phyloP scores from a whole-genome alignment of 1,140 invertebrate genomes.

The Drosophila azteca region DNA sequence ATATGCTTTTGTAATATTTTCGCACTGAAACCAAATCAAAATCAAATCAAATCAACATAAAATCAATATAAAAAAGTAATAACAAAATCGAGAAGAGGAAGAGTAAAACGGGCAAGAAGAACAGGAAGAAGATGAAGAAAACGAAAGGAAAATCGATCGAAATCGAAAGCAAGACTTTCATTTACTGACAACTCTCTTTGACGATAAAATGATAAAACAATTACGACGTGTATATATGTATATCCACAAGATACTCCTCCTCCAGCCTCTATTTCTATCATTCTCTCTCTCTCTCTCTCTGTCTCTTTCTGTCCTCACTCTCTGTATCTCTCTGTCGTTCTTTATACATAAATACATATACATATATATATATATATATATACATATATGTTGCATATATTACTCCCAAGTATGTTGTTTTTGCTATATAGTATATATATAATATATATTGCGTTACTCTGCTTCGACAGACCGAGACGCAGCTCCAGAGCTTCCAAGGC shows the following conservation, averaged over 20 bases:
- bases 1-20: constrained; percentile 83
- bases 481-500: constrained; percentile 3
- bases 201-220: constrained; percentile 83
- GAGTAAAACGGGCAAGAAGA: constrained; percentile 48
- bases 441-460: constrained; percentile 60
- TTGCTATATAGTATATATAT: constrained; percentile 56
- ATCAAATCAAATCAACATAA: constrained; percentile 17
- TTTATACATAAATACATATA: constrained; percentile 41
- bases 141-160: constrained; percentile 31
- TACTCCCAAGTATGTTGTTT: constrained; percentile 63
- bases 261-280: constrained; percentile 46
- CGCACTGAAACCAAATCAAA: constrained; percentile 64
- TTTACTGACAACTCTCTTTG: constrained; percentile 77
- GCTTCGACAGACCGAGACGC: constrained; percentile 36
- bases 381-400: constrained; percentile 61
- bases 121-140: constrained; percentile 21
- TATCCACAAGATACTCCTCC: constrained; percentile 50
- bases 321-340: constrained; percentile 51
- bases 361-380: constrained; percentile 39
- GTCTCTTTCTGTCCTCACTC: constrained; percentile 40
- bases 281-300: constrained; percentile 53
- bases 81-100: constrained; percentile 55
- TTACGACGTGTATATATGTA: constrained; percentile 77
- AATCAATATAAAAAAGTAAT: constrained; percentile 31
- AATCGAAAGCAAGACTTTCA: constrained; percentile 30